Evolutionary conservation across 2,113 vertebrate species (phyloP).

Genomic region (Scytalopus superciliaris): DNA sequence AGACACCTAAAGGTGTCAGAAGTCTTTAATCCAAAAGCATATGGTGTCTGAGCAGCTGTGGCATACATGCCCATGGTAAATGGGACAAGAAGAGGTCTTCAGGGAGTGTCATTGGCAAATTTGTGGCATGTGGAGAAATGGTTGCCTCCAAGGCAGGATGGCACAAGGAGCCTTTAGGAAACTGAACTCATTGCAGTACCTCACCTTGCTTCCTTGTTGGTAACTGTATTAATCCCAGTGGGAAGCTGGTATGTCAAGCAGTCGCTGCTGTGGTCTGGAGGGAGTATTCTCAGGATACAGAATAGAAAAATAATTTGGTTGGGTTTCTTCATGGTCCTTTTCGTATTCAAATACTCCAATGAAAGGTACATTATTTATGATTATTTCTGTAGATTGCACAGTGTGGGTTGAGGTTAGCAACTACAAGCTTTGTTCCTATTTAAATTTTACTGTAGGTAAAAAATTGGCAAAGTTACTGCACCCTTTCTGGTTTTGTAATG

Average conservation of each 20-base stretch:
- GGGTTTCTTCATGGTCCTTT: neutral
- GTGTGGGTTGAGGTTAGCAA: neutral
- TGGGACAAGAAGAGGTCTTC: neutral
- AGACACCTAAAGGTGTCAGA: neutral
- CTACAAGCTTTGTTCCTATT: neutral
- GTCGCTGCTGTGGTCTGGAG: neutral
- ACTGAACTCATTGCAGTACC: neutral
- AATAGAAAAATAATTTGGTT: neutral
- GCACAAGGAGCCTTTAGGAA: neutral
- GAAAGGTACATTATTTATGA: neutral
- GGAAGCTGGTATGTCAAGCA: neutral
- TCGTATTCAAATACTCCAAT: neutral
- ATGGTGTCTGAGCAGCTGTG: neutral
- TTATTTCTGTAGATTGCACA: neutral
- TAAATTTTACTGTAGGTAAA: neutral
- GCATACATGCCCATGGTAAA: rapidly evolving
- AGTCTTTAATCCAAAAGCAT: neutral
- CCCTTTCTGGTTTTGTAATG: neutral
- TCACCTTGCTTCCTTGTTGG: neutral
- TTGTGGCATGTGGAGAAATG: neutral
- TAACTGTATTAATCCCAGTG: neutral
- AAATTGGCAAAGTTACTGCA: neutral
- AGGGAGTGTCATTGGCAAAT: neutral
- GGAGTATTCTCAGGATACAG: neutral
- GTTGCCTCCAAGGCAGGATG: neutral